Percentiles rank a stretch among this genome's conserved stretches.
These are phyloP conservation scores for Brassicogethes aeneus DNA, from an alignment of 2,888 invertebrate genomes.

Conservation along the genomic window DNA sequence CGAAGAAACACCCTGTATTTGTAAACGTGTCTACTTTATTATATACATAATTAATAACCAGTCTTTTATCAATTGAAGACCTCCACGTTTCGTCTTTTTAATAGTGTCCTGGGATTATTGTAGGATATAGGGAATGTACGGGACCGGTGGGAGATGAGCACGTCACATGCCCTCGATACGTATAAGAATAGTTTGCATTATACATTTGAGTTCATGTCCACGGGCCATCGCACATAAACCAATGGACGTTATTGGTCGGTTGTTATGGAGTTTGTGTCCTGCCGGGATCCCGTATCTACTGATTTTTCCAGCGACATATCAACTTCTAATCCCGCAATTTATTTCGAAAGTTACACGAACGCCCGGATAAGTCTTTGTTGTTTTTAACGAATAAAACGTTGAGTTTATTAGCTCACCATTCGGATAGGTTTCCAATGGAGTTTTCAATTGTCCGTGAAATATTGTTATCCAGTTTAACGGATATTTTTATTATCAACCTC, in stretches of 20 bases:
- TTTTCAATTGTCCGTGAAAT: slow-evolving; percentile 2
- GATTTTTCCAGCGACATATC: slow-evolving; percentile 19
- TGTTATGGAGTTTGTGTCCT: slow-evolving; percentile 17
- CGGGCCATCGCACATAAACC: slow-evolving; percentile 20
- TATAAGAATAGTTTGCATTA: slow-evolving; percentile 27
- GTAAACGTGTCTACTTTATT: too few relatives aligned
- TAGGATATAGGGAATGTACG: slow-evolving; percentile 24
- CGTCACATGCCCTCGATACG: slow-evolving; percentile 20
- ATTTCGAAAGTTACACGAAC: slow-evolving; percentile 28
- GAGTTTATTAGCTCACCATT: slow-evolving; percentile 22
- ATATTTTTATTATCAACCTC: too few relatives aligned
- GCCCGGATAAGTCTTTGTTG: slow-evolving; percentile 21
- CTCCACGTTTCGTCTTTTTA: too few relatives aligned
- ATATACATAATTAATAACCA: too few relatives aligned
- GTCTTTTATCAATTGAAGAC: too few relatives aligned
- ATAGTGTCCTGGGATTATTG: too few relatives aligned
- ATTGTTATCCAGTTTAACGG: not conserved
- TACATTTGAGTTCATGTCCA: slow-evolving; percentile 19
- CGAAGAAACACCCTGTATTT: too few relatives aligned
- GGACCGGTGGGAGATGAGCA: slow-evolving; percentile 18
- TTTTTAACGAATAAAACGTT: slow-evolving; percentile 23
- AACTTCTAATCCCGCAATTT: slow-evolving; percentile 25
- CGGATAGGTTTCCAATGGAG: slow-evolving; percentile 17
- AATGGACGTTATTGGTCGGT: slow-evolving; percentile 20
- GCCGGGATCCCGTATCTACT: slow-evolving; percentile 18